Conservation (phyloP, 2,888 invertebrate genomes). For the Drosophila kuntzei region DNA sequence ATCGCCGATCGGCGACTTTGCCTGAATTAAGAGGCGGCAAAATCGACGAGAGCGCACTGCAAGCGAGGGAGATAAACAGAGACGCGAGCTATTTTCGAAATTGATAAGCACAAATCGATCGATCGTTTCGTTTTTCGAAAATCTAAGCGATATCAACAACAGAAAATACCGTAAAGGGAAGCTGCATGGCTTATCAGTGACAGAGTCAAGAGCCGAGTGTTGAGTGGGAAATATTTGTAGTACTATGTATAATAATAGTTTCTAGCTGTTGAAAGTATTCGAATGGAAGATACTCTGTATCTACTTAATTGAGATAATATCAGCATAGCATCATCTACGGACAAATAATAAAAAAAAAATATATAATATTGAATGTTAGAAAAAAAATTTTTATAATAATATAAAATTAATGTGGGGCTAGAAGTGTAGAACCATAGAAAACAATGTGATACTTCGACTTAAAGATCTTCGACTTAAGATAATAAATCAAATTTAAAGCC, state of each 20-base stretch:
- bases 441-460: no score
- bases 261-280: background rate
- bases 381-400: no score
- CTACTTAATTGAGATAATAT: no score
- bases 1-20: slow-evolving; percentile 46
- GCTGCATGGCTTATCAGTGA: slow-evolving; percentile 38
- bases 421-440: no score
- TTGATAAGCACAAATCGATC: slow-evolving; percentile 61
- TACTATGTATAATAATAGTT: background rate
- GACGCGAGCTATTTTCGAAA: slow-evolving; percentile 63
- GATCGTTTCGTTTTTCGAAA: slow-evolving; percentile 34
- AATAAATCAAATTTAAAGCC: no score
- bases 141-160: slow-evolving; percentile 12
- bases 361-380: no score
- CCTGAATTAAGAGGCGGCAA: slow-evolving; percentile 71
- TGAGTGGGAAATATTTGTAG: background rate
- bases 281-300: background rate
- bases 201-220: background rate
- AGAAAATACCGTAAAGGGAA: slow-evolving; percentile 21
- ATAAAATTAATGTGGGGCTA: no score
- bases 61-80: slow-evolving; percentile 57
- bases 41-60: slow-evolving; percentile 40
- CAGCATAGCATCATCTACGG: no score
- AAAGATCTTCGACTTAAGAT: no score
- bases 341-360: no score